These are phyloP conservation scores for Oedothorax gibbosus DNA, from an alignment of 1,140 invertebrate genomes.

Conservation along the genomic window DNA sequence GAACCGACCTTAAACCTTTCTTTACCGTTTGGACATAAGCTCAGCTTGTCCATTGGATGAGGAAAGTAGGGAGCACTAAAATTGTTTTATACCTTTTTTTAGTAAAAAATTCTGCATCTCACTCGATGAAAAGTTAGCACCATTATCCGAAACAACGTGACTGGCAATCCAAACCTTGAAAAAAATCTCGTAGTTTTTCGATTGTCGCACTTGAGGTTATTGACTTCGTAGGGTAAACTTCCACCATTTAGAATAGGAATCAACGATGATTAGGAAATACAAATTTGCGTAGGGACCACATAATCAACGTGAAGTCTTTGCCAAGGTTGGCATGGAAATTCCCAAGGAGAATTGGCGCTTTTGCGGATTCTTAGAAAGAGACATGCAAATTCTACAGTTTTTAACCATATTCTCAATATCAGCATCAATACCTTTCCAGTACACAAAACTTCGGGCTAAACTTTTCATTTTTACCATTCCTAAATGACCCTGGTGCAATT, in stretches of 20 bases:
- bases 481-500: too few species aligned
- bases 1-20: too few species aligned
- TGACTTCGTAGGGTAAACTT: constrained; percentile 19
- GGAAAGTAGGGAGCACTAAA: neutral
- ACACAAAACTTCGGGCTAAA: constrained; percentile 61
- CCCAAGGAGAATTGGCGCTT: constrained; percentile 9
- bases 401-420: constrained; percentile 62
- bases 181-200: constrained; percentile 28
- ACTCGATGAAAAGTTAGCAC: neutral
- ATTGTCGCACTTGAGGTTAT: neutral
- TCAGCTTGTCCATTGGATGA: neutral
- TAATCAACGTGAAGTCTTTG: constrained; percentile 19
- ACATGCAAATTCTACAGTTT: constrained; percentile 1
- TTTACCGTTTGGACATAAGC: neutral
- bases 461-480: constrained; percentile 6
- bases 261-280: constrained; percentile 10
- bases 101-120: neutral
- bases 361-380: neutral
- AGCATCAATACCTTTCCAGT: neutral
- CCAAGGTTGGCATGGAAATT: constrained; percentile 17
- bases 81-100: neutral
- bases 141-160: constrained; percentile 10
- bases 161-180: neutral
- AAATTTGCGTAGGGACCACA: neutral
- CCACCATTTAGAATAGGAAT: constrained; percentile 34